Evolutionary conservation across 2,888 invertebrate species (phyloP).

Genomic region (Ernsta delagoae): DNA sequence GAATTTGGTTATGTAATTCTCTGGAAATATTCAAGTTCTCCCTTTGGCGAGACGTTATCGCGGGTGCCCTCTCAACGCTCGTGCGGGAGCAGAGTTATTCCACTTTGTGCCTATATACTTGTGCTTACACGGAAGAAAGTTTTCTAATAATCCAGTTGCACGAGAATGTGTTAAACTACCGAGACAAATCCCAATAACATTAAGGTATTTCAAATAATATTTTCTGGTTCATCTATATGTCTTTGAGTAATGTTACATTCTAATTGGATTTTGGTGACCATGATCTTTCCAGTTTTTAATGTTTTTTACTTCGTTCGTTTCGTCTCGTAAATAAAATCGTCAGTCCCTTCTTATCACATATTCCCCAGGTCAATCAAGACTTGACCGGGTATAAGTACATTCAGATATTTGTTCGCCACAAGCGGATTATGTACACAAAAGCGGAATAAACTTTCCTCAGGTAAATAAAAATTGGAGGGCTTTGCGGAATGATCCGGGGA

Average conservation of each 20-base stretch:
- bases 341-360: conserved; percentile 4
- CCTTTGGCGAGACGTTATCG: conserved; percentile 80
- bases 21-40: conserved; percentile 81
- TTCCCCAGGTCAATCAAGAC: conserved; percentile 13
- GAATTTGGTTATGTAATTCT: conserved; percentile 78
- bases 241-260: too few relatives aligned
- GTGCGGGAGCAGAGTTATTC: conserved; percentile 39
- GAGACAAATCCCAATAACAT: background rate
- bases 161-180: conserved; percentile 5
- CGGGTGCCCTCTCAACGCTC: conserved; percentile 73
- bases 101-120: conserved; percentile 22
- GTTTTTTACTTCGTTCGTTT: background rate
- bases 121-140: conserved; percentile 20
- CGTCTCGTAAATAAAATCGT: conserved; percentile 3
- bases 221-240: background rate
- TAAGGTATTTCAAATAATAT: background rate
- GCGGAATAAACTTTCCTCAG: conserved; percentile 27
- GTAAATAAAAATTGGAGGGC: conserved; percentile 31
- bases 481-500: conserved; percentile 32
- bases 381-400: conserved; percentile 6
- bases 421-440: conserved; percentile 22
- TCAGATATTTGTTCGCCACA: conserved; percentile 17
- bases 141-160: conserved; percentile 21
- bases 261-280: background rate
- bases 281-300: background rate